These are phyloP conservation scores for Dasypogon diadema DNA, from an alignment of 2,888 invertebrate species.

Conservation along the genomic window DNA sequence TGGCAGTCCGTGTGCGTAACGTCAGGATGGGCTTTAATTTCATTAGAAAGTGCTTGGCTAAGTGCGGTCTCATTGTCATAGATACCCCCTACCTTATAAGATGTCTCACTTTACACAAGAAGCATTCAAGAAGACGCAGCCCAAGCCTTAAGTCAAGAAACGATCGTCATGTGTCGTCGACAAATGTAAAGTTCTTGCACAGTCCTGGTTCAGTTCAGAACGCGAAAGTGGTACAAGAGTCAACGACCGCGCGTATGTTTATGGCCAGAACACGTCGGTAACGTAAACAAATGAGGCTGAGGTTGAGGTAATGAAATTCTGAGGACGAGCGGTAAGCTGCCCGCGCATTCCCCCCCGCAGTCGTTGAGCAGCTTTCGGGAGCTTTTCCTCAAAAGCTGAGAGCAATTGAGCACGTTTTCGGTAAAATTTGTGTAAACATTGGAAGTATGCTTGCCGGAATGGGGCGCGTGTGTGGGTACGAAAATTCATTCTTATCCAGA, in stretches of 20 bases:
- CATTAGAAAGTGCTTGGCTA: too few relatives aligned
- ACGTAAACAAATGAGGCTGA: constrained; percentile 46
- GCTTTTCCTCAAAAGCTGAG: neutral
- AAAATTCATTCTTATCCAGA: constrained; percentile 28
- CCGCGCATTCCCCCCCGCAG: constrained; percentile 16
- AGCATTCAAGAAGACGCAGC: too few relatives aligned
- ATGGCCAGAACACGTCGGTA: constrained; percentile 35
- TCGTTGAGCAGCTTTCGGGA: neutral
- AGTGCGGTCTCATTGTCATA: too few relatives aligned
- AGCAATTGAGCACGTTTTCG: constrained; percentile 24
- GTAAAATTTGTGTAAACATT: neutral
- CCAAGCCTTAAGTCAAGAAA: too few relatives aligned
- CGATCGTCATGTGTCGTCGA: neutral
- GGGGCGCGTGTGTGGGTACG: constrained; percentile 16
- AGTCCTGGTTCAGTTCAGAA: constrained; percentile 41
- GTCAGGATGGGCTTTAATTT: too few relatives aligned
- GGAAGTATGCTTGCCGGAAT: neutral
- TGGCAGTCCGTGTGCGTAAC: too few relatives aligned
- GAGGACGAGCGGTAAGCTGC: neutral
- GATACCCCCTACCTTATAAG: too few relatives aligned
- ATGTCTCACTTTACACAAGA: too few relatives aligned
- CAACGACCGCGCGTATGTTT: constrained; percentile 33
- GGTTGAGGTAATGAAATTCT: constrained; percentile 26
- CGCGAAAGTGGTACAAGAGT: constrained; percentile 35
- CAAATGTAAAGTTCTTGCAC: constrained; percentile 16